Conservation (phyloP, 1,140 invertebrate species). For the Daktulosphaira vitifoliae region DNA sequence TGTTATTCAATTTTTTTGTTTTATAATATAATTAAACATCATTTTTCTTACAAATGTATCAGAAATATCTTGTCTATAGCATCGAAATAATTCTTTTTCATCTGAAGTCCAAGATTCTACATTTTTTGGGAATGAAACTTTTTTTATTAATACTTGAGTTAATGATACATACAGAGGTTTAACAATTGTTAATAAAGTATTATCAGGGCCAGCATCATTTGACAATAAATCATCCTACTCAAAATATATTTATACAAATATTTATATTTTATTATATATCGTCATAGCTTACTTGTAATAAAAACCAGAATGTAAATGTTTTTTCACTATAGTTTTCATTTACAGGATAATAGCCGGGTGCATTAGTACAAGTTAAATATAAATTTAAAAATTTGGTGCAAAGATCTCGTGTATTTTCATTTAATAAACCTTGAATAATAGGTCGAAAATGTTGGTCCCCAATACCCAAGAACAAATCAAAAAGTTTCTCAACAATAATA, state of each 20-base stretch:
- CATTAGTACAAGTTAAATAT: slow-evolving; percentile 62
- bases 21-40: neutral
- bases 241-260: neutral
- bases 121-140: slow-evolving; percentile 53
- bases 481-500: slow-evolving; percentile 48
- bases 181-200: slow-evolving; percentile 10
- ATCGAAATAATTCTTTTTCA: slow-evolving; percentile 75
- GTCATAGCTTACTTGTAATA: slow-evolving; percentile 56
- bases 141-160: slow-evolving; percentile 54
- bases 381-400: slow-evolving; percentile 46
- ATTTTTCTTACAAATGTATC: slow-evolving; percentile 65
- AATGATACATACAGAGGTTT: slow-evolving; percentile 56
- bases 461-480: slow-evolving; percentile 53
- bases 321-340: slow-evolving; percentile 75
- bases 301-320: slow-evolving; percentile 84
- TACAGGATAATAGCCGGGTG: slow-evolving; percentile 71
- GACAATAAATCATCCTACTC: slow-evolving; percentile 34
- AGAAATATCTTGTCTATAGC: slow-evolving; percentile 82
- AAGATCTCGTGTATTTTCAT: slow-evolving; percentile 43
- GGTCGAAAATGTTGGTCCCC: slow-evolving; percentile 58
- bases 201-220: slow-evolving; percentile 10
- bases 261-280: neutral
- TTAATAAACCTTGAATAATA: slow-evolving; percentile 48
- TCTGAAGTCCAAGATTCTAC: slow-evolving; percentile 52
- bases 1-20: slow-evolving; percentile 32